Percentiles rank a stretch among this genome's conserved stretches.
These are phyloP conservation scores for Ciona savignyi DNA, from an alignment of 23 tunicate genomes.

Conservation along the genomic window DNA sequence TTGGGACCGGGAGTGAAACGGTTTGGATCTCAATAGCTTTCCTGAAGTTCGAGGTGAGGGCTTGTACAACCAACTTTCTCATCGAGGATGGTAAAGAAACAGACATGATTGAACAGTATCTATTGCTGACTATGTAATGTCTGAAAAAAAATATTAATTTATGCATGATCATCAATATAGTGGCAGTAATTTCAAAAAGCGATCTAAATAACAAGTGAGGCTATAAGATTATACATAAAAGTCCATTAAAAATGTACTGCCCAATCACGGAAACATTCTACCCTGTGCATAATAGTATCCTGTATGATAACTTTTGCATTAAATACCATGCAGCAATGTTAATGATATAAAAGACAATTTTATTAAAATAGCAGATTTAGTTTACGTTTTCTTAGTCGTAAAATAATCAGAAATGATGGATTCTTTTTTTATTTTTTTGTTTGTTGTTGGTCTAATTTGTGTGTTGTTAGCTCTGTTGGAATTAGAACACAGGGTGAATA, in stretches of 20 bases:
- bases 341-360: too few species aligned
- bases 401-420: constrained; percentile 12
- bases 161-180: background rate
- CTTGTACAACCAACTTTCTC: constrained; percentile 61
- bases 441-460: background rate
- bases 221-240: background rate
- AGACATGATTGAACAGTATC: constrained; percentile 10
- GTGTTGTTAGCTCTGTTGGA: background rate
- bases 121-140: background rate
- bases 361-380: too few species aligned
- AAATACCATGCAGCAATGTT: too few species aligned
- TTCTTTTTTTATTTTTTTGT: constrained; percentile 7
- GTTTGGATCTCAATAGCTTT: constrained; percentile 74
- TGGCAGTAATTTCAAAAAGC: background rate
- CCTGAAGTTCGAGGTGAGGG: constrained; percentile 55
- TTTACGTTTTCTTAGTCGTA: background rate
- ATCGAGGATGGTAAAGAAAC: constrained; percentile 48
- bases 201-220: background rate
- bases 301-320: too few species aligned
- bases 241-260: too few species aligned
- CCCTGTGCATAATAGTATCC: too few species aligned
- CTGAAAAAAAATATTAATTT: background rate
- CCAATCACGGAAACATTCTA: too few species aligned
- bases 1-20: constrained; percentile 27
- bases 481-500: constrained; percentile 23